Base-by-base conservation (phyloP, 1,140 invertebrate genomes). In the Trachymyrmex cornetzi region DNA sequence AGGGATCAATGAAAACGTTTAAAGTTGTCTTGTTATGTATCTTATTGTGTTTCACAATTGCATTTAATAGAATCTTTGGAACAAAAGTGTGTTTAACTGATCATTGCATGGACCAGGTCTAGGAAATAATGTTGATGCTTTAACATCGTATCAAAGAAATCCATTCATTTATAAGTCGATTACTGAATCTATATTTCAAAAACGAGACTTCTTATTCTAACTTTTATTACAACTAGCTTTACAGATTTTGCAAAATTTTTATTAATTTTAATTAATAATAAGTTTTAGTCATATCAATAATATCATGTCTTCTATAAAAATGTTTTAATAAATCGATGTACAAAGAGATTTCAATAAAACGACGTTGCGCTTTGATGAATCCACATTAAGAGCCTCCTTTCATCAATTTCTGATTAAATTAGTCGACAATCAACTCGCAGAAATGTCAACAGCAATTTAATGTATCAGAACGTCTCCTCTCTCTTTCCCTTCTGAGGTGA, bases 1-100 rank as follows among this genome's bases (percentile, higher is more conserved):
- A 61, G 69, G 24, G 55, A 84, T 84, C 80, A 75, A 74, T 74
- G 55, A 48, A 50, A 84, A 75, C 69, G 69, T 75, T 53, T 74
- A 61, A 61, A n/a, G 24, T 74, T 75, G 55, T 50, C 80, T 48
- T 19, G 34, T 22, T 22, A 24, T n/a, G 14, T 44, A 63, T 67
- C 48, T 66, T 34, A 34, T 34, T 1, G 27, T 14, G 19, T 48
- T n/a, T 19, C n/a, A 27, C 6, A 27, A 4, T 22, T 71, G 1
- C 27, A 38, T 48, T 64, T 69, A 81, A 53, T 3, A 16, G 9
- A n/a, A 12, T 55, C 14, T 80, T 22, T 1, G 14, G 16, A 27
- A 12, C 1, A 16, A 79, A 34, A 12, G 22, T 48, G 1, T 24
- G 22, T 27, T 50, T 22, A 27, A 4, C 9, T 80, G 2, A 7